These are phyloP conservation scores for Chaetodon trifasciatus DNA, from an alignment of 2,797 vertebrate genomes.

Conservation along the genomic window DNA sequence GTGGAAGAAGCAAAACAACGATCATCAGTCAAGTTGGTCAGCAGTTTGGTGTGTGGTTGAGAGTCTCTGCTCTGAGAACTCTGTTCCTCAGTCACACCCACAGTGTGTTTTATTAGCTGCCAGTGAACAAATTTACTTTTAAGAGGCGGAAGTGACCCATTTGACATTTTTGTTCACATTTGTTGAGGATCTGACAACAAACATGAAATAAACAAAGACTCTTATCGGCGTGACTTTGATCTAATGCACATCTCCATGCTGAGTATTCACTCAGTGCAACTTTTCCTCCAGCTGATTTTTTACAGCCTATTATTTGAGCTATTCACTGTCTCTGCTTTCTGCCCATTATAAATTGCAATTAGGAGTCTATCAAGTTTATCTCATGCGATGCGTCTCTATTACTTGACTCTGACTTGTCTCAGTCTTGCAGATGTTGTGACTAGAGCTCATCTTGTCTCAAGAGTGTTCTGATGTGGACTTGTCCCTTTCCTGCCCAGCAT, in stretches of 20 bases:
- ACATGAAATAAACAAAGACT: not conserved
- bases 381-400: not conserved
- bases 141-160: not conserved
- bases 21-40: conserved; percentile 21
- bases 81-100: conserved; percentile 1
- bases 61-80: conserved; percentile 1
- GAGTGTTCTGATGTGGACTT: not conserved
- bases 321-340: not conserved
- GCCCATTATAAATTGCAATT: not conserved
- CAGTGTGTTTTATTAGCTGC: not conserved
- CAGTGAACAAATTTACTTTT: not conserved
- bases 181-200: not conserved
- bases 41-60: conserved; percentile 11
- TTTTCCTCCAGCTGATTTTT: not conserved
- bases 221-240: not conserved
- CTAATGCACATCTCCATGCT: not conserved
- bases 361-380: not conserved
- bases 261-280: not conserved
- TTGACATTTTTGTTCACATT: not conserved
- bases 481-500: not conserved
- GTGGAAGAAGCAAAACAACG: conserved; percentile 10
- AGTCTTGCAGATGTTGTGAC: no score
- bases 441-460: no score
- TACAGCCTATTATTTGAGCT: not conserved
- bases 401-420: not conserved